Evolutionary conservation across 2,113 vertebrate species (phyloP).

Genomic region (Peucedramus taeniatus): DNA sequence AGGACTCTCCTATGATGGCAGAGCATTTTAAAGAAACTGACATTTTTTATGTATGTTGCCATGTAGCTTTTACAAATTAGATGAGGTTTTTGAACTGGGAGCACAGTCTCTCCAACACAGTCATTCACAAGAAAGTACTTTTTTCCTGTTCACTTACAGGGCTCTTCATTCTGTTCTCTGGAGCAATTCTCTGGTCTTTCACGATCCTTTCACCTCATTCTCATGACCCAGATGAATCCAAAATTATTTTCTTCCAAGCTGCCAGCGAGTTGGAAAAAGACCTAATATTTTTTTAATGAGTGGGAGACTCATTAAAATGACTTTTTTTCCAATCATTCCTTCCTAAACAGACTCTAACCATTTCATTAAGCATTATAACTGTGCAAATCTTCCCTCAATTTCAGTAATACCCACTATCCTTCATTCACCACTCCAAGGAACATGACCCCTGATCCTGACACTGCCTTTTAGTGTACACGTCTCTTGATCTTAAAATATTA

Average conservation of each 20-base stretch:
- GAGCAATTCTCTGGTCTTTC: background rate
- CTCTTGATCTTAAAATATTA: background rate
- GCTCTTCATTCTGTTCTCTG: background rate
- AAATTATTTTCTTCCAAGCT: conserved; percentile 8
- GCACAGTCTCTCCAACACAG: background rate
- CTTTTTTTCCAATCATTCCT: background rate
- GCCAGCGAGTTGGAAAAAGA: background rate
- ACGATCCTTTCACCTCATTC: conserved; percentile 2
- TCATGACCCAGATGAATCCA: background rate
- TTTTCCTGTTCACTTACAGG: background rate
- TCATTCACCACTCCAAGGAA: background rate
- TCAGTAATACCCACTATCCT: background rate
- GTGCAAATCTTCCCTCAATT: background rate
- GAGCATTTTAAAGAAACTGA: background rate
- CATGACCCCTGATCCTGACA: background rate
- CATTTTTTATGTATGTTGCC: background rate
- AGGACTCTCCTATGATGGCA: background rate
- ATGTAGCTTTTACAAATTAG: background rate
- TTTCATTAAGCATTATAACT: background rate
- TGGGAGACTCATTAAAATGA: background rate
- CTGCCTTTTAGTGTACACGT: background rate
- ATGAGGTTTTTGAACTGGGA: background rate
- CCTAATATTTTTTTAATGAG: background rate
- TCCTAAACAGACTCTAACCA: background rate
- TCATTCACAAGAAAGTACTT: background rate